phyloP scores from a whole-genome alignment of 2,797 vertebrate species.

The Erethizon dorsatum region DNA sequence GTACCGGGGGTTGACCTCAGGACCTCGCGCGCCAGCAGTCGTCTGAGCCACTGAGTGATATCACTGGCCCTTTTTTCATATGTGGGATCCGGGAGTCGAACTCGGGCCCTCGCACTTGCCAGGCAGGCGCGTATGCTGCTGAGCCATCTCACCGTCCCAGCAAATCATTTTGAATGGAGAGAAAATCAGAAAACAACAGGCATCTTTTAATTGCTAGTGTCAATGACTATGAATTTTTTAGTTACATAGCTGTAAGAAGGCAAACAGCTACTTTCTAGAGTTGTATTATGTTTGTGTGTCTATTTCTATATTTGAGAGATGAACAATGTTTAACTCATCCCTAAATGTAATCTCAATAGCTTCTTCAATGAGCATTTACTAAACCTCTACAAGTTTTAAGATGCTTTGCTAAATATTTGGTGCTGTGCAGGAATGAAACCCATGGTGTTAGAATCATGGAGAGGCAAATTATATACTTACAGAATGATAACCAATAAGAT shows the following conservation, averaged over 20 bases:
- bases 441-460: not conserved
- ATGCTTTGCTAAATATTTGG: not conserved
- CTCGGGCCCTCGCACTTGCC: too few species aligned
- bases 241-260: not conserved
- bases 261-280: not conserved
- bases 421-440: not conserved
- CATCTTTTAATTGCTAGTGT: not conserved
- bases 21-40: too few species aligned
- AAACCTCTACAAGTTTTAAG: not conserved
- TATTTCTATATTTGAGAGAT: not conserved
- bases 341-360: constrained; percentile 4
- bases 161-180: not conserved
- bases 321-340: not conserved
- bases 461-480: not conserved
- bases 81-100: too few species aligned
- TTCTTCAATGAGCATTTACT: not conserved
- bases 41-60: too few species aligned
- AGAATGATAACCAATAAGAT: not conserved
- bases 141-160: not conserved
- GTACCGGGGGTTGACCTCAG: too few species aligned
- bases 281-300: not conserved
- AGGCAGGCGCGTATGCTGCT: too few species aligned
- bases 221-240: not conserved
- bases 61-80: too few species aligned
- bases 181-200: not conserved